Percentiles rank a stretch among this genome's conserved stretches.
phyloP scores from a whole-genome alignment of 2,797 vertebrate species.

The Phyllotis vaccarum region DNA sequence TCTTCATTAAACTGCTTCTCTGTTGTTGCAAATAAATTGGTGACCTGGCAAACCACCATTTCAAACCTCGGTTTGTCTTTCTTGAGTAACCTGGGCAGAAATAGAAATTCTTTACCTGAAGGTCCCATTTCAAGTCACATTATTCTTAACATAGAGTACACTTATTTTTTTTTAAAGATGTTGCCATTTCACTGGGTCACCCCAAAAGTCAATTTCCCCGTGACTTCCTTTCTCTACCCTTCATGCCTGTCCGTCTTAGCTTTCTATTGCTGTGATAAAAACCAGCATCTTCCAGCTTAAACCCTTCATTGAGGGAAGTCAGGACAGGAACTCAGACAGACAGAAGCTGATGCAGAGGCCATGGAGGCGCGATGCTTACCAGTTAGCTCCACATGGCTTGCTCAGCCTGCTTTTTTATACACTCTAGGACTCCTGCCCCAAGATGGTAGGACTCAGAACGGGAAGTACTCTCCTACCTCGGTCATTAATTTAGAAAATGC shows the following conservation, averaged over 20 bases:
- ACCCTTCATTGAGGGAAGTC: background rate
- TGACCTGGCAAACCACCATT: background rate
- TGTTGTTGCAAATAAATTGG: background rate
- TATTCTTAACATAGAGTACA: background rate
- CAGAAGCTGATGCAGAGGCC: background rate
- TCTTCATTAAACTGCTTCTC: background rate
- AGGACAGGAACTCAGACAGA: background rate
- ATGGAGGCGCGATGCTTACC: background rate
- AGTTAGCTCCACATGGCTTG: background rate
- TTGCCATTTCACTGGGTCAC: conserved; percentile 8
- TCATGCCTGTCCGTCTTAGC: background rate
- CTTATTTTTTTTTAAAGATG: background rate
- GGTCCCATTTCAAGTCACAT: background rate
- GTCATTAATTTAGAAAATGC: background rate
- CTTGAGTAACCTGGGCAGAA: background rate
- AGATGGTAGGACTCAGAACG: background rate
- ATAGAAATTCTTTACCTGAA: background rate
- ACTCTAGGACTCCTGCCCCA: background rate
- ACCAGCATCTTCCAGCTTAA: background rate
- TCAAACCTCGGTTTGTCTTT: background rate
- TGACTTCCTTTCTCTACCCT: background rate
- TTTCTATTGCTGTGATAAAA: background rate
- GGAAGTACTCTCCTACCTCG: background rate
- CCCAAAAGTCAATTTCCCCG: background rate
- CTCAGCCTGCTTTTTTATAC: background rate